Conservation (phyloP, 2,113 vertebrate genomes). For the Theristicus caerulescens region DNA sequence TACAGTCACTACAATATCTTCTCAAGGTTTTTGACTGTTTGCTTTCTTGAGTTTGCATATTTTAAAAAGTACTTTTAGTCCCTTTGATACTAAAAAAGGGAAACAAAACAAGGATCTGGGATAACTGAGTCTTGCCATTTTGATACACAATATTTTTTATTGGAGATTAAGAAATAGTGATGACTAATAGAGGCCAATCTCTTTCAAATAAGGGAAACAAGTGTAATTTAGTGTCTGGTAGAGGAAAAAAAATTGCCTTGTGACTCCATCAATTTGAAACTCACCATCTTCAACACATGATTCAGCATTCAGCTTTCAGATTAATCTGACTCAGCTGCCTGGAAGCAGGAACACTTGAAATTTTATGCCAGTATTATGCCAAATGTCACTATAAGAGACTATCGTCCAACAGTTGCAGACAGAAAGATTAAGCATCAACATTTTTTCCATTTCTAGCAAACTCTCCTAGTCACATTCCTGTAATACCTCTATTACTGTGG, state of each 20-base stretch:
- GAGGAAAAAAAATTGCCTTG: background rate
- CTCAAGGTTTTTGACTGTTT: background rate
- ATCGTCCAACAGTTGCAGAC: background rate
- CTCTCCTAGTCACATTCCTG: background rate
- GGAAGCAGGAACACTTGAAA: background rate
- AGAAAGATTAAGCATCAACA: background rate
- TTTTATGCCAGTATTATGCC: background rate
- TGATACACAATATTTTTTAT: background rate
- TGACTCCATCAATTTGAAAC: background rate
- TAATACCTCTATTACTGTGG: background rate
- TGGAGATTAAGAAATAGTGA: background rate
- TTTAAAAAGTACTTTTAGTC: background rate
- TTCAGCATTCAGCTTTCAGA: background rate
- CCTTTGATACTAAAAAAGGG: background rate
- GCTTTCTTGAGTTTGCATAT: background rate
- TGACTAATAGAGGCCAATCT: background rate
- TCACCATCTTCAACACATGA: background rate
- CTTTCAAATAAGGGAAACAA: background rate
- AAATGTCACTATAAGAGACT: background rate
- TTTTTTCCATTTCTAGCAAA: background rate
- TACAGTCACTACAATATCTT: background rate
- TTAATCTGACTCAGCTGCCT: slow-evolving; percentile 18
- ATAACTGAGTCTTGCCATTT: background rate
- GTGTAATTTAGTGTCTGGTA: background rate
- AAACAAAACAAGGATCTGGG: background rate